Evolutionary conservation across 2,888 invertebrate genomes (phyloP).

Genomic region (Melanophora roralis): DNA sequence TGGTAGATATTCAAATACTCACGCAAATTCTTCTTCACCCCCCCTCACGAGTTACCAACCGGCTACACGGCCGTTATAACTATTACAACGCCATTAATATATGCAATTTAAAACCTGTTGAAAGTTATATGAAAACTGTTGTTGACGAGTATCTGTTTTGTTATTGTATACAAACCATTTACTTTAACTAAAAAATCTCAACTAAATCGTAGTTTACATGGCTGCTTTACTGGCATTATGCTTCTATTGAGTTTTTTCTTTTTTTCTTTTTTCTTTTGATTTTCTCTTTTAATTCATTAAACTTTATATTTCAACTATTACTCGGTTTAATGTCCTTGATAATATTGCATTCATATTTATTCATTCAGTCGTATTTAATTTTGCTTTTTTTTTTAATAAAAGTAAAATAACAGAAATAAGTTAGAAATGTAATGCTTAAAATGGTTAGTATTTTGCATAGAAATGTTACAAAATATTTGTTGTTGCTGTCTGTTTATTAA

Average conservation of each 20-base stretch:
- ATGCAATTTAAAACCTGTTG: constrained; percentile 33
- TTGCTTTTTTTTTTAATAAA: background rate
- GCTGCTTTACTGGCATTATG: background rate
- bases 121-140: constrained; percentile 12
- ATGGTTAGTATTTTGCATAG: constrained; percentile 22
- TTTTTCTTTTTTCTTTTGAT: background rate
- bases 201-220: constrained; percentile 15
- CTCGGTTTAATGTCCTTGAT: constrained; percentile 41
- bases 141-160: background rate
- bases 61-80: too few species aligned
- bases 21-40: too few species aligned
- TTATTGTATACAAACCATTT: constrained; percentile 32
- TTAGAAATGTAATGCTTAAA: constrained; percentile 21
- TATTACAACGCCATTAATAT: too few species aligned
- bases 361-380: constrained; percentile 12
- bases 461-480: constrained; percentile 1
- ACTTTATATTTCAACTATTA: constrained; percentile 46
- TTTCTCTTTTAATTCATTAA: constrained; percentile 41
- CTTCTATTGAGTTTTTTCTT: background rate
- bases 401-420: constrained; percentile 12
- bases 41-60: too few species aligned
- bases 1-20: too few species aligned
- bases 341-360: constrained; percentile 40
- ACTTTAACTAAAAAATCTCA: constrained; percentile 17
- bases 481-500: too few species aligned